These are phyloP conservation scores for Steinernema hermaphroditum DNA, from an alignment of 2,888 invertebrate species.

Conservation along the genomic window DNA sequence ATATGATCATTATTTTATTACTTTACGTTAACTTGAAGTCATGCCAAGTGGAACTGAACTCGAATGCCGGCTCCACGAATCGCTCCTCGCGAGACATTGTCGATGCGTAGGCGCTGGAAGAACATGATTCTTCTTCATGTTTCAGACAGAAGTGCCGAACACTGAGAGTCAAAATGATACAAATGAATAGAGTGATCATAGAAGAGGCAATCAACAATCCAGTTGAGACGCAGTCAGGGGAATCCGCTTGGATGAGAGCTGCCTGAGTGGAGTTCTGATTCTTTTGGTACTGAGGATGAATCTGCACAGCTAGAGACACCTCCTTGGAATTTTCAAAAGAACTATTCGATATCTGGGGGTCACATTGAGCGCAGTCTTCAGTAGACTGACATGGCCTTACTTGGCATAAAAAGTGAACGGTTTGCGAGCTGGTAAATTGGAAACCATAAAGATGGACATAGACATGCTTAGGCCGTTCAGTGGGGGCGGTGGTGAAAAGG, in stretches of 20 bases:
- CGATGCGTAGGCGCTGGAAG: not conserved
- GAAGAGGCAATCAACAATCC: not conserved
- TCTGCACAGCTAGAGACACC: slow-evolving; percentile 2
- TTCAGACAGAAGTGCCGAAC: not conserved
- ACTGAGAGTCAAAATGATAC: not conserved
- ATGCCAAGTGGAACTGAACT: slow-evolving; percentile 15
- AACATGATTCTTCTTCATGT: slow-evolving; percentile 1
- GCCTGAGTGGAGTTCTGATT: not conserved
- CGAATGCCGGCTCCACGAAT: slow-evolving; percentile 14
- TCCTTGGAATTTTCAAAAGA: not conserved
- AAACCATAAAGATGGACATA: slow-evolving; percentile 62
- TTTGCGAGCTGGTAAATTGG: slow-evolving; percentile 62
- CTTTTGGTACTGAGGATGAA: slow-evolving; percentile 13
- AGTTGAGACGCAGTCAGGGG: not conserved
- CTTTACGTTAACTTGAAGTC: not conserved
- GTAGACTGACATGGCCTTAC: slow-evolving; percentile 49
- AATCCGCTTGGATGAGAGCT: not conserved
- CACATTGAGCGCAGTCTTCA: not conserved
- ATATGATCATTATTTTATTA: too few species aligned
- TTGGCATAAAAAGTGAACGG: slow-evolving; percentile 63
- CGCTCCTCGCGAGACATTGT: not conserved
- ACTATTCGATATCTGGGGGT: not conserved
- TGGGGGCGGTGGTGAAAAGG: slow-evolving; percentile 51
- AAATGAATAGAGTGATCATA: not conserved
- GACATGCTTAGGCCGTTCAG: slow-evolving; percentile 62